These are phyloP conservation scores for Empis livida DNA, from an alignment of 2,888 invertebrate genomes.

Conservation along the genomic window DNA sequence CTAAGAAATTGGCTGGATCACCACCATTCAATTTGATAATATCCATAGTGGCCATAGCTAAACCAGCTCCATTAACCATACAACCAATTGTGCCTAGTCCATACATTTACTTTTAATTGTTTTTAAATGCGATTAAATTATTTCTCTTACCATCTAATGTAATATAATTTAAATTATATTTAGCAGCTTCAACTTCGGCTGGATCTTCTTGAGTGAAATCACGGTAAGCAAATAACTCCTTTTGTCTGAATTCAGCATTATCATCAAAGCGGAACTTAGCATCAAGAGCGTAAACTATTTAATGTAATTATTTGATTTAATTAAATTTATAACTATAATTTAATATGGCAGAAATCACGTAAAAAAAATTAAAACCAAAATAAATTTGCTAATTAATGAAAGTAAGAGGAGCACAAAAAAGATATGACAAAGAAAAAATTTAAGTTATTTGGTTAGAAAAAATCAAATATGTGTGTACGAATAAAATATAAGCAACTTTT, in stretches of 20 bases:
- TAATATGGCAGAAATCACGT: too few relatives aligned
- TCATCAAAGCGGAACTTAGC: slow-evolving; percentile 94
- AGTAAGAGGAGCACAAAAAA: too few relatives aligned
- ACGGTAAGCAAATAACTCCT: slow-evolving; percentile 67
- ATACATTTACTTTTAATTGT: not conserved
- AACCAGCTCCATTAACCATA: slow-evolving; percentile 90
- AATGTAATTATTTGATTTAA: too few relatives aligned
- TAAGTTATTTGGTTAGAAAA: too few relatives aligned
- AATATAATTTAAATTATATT: slow-evolving; percentile 85
- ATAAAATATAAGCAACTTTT: too few relatives aligned
- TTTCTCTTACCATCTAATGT: slow-evolving; percentile 82
- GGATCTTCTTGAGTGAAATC: slow-evolving; percentile 89
- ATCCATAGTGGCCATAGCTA: slow-evolving; percentile 98
- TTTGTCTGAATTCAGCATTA: slow-evolving; percentile 85
- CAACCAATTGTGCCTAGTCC: slow-evolving; percentile 69
- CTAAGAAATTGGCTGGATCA: slow-evolving; percentile 90
- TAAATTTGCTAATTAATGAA: too few relatives aligned
- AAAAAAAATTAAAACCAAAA: too few relatives aligned
- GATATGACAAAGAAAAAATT: too few relatives aligned
- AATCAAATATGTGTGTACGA: too few relatives aligned
- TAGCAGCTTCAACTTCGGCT: slow-evolving; percentile 82
- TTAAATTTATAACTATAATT: too few relatives aligned
- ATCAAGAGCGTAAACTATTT: slow-evolving; percentile 77
- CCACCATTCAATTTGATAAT: slow-evolving; percentile 94
- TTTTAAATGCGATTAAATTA: too few relatives aligned